phyloP scores from a whole-genome alignment of 2,113 vertebrate genomes.

The Ancistrus triradiatus region DNA sequence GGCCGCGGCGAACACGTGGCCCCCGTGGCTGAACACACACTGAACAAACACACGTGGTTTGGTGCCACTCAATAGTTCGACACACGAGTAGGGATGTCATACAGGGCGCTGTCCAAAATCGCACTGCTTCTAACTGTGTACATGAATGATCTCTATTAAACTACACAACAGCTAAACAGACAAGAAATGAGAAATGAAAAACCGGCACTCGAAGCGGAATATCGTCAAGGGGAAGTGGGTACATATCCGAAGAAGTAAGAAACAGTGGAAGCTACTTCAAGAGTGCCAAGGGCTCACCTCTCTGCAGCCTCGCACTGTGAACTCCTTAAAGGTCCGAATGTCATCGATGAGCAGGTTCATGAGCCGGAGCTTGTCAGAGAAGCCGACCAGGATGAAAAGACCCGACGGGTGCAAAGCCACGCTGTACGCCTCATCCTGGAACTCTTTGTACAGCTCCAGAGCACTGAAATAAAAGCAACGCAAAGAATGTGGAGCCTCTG shows the following conservation, averaged over 20 bases:
- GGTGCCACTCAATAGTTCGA: background rate
- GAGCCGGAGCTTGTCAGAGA: slow-evolving; percentile 85
- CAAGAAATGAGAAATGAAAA: too few species aligned
- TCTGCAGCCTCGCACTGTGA: slow-evolving; percentile 79
- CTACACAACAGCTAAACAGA: too few species aligned
- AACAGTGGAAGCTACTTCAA: too few species aligned
- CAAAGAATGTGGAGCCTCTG: background rate
- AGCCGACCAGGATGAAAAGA: slow-evolving; percentile 84
- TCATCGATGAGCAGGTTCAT: slow-evolving; percentile 88
- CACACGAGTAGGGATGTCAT: too few species aligned
- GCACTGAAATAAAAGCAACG: slow-evolving; percentile 58
- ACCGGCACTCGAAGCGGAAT: too few species aligned
- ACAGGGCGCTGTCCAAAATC: too few species aligned
- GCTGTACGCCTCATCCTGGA: slow-evolving; percentile 80
- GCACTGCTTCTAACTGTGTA: too few species aligned
- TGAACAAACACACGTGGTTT: slow-evolving; percentile 48
- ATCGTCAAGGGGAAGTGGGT: too few species aligned
- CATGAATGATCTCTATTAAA: too few species aligned
- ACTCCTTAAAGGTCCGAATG: slow-evolving; percentile 81
- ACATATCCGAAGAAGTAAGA: too few species aligned
- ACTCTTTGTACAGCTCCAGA: slow-evolving; percentile 84
- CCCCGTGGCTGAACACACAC: slow-evolving; percentile 88
- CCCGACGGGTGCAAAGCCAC: slow-evolving; percentile 89
- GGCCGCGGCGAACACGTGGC: slow-evolving; percentile 89
- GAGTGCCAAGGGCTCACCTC: too few species aligned